Percentiles rank a stretch among this genome's conserved stretches.
These are phyloP conservation scores for Mormyrops boulengeri DNA, from an alignment of 2,797 vertebrate species.

Conservation along the genomic window DNA sequence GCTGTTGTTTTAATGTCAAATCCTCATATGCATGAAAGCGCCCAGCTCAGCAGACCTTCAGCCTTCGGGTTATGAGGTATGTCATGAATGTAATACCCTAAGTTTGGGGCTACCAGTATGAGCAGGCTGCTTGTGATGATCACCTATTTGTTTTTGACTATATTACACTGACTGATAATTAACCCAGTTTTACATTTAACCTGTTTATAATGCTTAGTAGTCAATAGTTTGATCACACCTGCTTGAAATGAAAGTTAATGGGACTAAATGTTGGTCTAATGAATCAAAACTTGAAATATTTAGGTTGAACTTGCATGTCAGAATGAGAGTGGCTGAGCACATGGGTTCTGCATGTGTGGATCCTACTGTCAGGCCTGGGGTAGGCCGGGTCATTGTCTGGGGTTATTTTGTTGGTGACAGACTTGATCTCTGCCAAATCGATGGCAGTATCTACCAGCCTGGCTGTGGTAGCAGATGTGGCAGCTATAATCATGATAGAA, in stretches of 20 bases:
- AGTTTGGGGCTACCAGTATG: neutral
- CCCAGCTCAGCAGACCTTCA: neutral
- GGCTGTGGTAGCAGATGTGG: neutral
- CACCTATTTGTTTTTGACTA: neutral
- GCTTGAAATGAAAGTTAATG: neutral
- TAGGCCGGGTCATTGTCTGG: neutral
- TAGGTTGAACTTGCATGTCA: neutral
- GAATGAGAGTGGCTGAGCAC: neutral
- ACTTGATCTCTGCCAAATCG: neutral
- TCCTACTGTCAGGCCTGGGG: neutral
- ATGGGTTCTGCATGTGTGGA: neutral
- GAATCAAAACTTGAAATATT: neutral
- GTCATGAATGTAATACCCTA: neutral
- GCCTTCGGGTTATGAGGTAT: neutral
- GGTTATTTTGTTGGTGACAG: neutral
- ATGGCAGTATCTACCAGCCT: neutral
- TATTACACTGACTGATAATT: neutral
- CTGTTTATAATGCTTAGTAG: neutral
- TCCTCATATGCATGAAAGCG: neutral
- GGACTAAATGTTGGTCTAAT: neutral
- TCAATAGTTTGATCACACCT: neutral
- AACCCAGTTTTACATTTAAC: neutral
- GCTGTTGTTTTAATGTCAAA: neutral
- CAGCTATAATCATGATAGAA: neutral
- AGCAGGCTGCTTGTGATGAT: neutral